Base-by-base conservation (phyloP, 2,888 invertebrate genomes). In the Amblyjoppa fuscipennis region DNA sequence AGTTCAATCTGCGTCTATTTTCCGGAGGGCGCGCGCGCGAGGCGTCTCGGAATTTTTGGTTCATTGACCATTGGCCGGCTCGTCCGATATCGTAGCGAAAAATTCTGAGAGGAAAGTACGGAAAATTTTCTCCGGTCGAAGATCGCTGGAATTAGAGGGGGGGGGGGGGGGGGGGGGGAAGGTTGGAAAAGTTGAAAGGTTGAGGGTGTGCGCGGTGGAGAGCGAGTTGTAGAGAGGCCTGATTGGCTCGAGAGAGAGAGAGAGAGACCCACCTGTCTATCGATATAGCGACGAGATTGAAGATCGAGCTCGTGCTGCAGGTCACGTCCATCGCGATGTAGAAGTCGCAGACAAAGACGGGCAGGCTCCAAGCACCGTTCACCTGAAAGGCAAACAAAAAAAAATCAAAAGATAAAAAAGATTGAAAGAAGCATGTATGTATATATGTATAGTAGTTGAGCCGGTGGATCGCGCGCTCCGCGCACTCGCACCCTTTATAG, bases 321-420 rank as follows among this genome's bases (percentile, higher is more conserved):
- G 98, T 98, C 93, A 99, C 99, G 95, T 99, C 99, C 97, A 98
- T 98, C 81, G 98, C 99, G 94, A 99, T 98, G 96, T 99, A 99
- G 95, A 99, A 97, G 95, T 99, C 99, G 95, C 99, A 99, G 90
- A 98, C 97, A 93, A 98, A 97, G 90, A 97, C 97, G 59, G 98
- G 98, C 91, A 99, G 95, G 41, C 97, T 97, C 99, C 99, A 99
- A 73, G 96, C 96, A 78, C 97, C 97, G 83, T 98, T 97, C 88
- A 98, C 97, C 98, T 98, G 96, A 0, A 95, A 96, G 87, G 13
- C 20, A 28, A 28, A 20, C 9, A 90, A 89, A 28, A 59, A 20
- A 90, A 89, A 88, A 73, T 71, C 73, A 61, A 69, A n/a, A 11
- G 25, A 25, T n/a, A 49, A 61, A 68, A 84, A 80, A 78, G 69